These are phyloP conservation scores for Terrapene triunguis DNA, from an alignment of 2,113 vertebrate species.

Conservation along the genomic window DNA sequence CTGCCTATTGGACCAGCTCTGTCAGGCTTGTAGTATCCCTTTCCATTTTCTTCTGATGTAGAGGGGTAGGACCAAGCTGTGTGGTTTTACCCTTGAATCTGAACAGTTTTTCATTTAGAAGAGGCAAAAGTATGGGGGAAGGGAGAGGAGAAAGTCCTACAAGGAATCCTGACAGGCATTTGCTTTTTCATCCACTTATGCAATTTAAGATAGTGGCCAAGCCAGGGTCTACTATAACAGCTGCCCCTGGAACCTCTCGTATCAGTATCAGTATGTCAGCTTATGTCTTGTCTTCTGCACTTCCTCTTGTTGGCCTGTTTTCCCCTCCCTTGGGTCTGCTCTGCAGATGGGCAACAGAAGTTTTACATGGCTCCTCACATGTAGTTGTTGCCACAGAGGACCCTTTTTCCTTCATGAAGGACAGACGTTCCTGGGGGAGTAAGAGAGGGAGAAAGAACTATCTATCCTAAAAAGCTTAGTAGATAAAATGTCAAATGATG, in stretches of 20 bases:
- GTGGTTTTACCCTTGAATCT: too few species aligned
- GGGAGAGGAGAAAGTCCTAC: not conserved
- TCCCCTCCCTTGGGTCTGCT: not conserved
- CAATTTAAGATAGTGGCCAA: not conserved
- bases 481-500: too few species aligned
- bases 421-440: not conserved
- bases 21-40: too few species aligned
- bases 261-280: rapidly evolving
- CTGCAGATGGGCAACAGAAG: not conserved
- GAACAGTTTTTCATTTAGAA: not conserved
- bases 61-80: too few species aligned
- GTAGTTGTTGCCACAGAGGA: not conserved
- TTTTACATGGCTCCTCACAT: not conserved
- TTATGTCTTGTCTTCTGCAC: not conserved
- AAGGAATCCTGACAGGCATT: not conserved
- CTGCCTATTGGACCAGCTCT: too few species aligned
- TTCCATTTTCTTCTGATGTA: too few species aligned
- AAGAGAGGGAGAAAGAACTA: not conserved
- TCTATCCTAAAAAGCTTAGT: too few species aligned
- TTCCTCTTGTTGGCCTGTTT: not conserved
- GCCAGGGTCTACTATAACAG: not conserved
- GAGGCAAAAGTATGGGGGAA: not conserved
- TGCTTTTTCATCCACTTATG: not conserved
- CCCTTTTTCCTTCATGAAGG: not conserved
- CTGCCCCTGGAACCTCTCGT: not conserved